Base-by-base conservation (phyloP, 1,140 invertebrate genomes). In the Rhopalosiphum padi region DNA sequence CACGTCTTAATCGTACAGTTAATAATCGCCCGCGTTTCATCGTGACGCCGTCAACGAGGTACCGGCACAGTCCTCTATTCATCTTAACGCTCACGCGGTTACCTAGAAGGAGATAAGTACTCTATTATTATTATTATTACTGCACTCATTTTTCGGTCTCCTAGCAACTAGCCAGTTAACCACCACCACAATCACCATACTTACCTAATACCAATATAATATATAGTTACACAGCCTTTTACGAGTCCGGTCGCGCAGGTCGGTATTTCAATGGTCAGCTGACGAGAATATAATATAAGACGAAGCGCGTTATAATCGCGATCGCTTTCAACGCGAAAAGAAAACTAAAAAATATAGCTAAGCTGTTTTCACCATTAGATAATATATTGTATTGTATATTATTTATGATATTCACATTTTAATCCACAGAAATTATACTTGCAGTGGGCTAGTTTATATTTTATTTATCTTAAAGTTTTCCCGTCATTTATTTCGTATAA, bases 341-440 rank as follows among this genome's bases (percentile, higher is more conserved):
- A 68, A 68, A 15, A n/a, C 30, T 68, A 4, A 15, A 30, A 11
- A 68, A 68, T 77, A 77, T n/a, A 77, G 15, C 60, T 68, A 77
- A 77, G n/a, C n/a, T 18, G n/a, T n/a, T 77, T 41, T 37, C 37
- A 4, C 35, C 7, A 41, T 41, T 23, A 68, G 18, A 22, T 82
- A 41, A 22, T 82, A 41, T 83, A 8, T 22, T 7, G 21, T 37
- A 37, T 37, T 41, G 4, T 22, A 37, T 41, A 83, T 83, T 83
- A 83, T 83, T 83, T 83, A 83, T 83, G 82, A 83, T 83, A 83
- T 83, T 83, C 37, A 41, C 37, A 23, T 83, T 83, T 83, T 83
- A 83, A 83, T 83, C 35, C 37, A 23, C 37, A 37, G 21, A 83
- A 37, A 83, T 83, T 83, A 83, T 37, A 41, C 82, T 83, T 83